Evolutionary conservation across 1,140 invertebrate genomes (phyloP).

Genomic region (Liolophura sinensis): DNA sequence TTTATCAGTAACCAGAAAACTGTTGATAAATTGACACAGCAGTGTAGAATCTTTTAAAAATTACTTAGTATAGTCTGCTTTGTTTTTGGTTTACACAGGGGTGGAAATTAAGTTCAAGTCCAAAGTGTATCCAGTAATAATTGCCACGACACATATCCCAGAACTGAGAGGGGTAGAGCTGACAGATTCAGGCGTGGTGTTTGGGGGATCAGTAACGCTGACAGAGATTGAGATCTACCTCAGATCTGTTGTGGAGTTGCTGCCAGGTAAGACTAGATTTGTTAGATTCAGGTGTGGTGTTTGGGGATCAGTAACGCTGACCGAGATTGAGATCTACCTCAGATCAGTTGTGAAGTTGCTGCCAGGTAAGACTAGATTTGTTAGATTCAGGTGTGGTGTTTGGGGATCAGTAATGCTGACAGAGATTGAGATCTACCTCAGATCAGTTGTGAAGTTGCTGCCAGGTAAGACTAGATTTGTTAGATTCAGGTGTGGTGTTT

Average conservation of each 20-base stretch:
- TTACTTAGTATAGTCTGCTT: not conserved
- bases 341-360: constrained; percentile 42
- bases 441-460: no score
- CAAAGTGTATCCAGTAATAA: constrained; percentile 77
- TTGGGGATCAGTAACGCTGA: no score
- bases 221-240: constrained; percentile 72
- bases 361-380: constrained; percentile 61
- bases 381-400: constrained; percentile 68
- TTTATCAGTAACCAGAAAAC: no score
- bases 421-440: constrained; percentile 66
- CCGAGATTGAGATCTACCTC: no score
- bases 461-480: no score
- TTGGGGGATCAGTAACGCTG: constrained; percentile 82
- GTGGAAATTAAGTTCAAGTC: constrained; percentile 92
- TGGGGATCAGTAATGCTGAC: constrained; percentile 78
- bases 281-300: no score
- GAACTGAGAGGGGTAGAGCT: constrained; percentile 66
- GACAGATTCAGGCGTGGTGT: constrained; percentile 65
- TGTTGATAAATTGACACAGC: constrained; percentile 2
- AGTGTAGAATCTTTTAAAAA: not conserved
- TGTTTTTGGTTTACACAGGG: constrained; percentile 55
- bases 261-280: constrained; percentile 31
- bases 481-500: no score
- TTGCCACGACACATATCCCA: constrained; percentile 73
- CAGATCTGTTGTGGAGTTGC: constrained; percentile 61